Base-by-base conservation (phyloP, 2,888 invertebrate genomes). In the Ommatoiulus sabulosus region DNA sequence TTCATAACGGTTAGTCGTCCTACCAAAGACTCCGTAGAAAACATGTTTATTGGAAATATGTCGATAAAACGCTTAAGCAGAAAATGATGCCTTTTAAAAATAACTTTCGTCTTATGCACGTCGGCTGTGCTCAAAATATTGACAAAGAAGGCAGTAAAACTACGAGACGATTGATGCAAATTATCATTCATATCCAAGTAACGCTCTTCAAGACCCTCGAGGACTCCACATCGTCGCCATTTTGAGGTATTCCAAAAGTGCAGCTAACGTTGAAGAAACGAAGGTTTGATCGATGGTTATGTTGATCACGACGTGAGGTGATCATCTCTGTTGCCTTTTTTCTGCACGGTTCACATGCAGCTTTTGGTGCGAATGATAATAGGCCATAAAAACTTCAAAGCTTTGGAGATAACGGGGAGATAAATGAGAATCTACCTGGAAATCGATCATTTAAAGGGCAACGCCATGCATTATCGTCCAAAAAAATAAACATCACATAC, bases 321-420 rank as follows among this genome's bases (percentile, higher is more conserved):
- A 63, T 63, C 63, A 20, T 63, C 7, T n/a, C 7, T 63, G 63
- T 72, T 72, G 5, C 24, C 72, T 20, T 72, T 52, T 72, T 72
- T 24, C 20, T 72, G 7, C 20, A 24, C 24, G 52, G 17, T 72
- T 24, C 24, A 10, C 72, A n/a, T 24, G 7, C 24, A 24, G 20
- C 8, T 10, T 72, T 52, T 72, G 72, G 8, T 72, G 72, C 72
- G 72, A 72, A 24, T 72, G 72, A 72, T 72, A n/a, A 72, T 72
- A 72, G 72, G 72, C 10, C 20, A 72, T 72, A 72, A 72, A 72
- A 72, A 72, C 72, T 72, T 72, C 72, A 72, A 72, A n/a, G 24
- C 72, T 72, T 72, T 72, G 24, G n/a, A 72, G 72, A 72, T 72
- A 72, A 72, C 20, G 24, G 20, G 24, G 72, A 72, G 72, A 72